Base-by-base conservation (phyloP, 2,113 vertebrate genomes). In the Pleuronectes platessa region DNA sequence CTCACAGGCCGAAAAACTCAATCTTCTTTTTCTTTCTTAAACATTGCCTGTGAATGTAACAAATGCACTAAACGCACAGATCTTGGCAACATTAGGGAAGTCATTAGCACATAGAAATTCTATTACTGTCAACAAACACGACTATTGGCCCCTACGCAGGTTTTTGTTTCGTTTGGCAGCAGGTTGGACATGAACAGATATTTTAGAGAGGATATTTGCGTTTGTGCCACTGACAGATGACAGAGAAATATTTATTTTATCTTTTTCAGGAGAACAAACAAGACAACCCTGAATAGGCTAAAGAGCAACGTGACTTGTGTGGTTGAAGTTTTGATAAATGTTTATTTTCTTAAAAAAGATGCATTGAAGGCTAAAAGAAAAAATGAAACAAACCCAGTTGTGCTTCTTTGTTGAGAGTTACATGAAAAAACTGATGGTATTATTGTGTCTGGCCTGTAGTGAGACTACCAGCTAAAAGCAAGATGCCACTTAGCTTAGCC, bases 181-280 rank as follows among this genome's bases (percentile, higher is more conserved):
- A 54, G 2, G 49, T 21, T 27, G 24, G 67, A 37, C 14, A 40
- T 58, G 9, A 7, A 61, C 67, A 4, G 55, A 37, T 59, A 64
- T 40, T 27, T 12, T 27, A 31, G 31, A 31, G 31, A 31, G 6
- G 31, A 8, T 8, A 31, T 31, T 31, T 31, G 31, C 5, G 31
- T 6, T 31, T 31, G 3, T 66, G 69, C 4, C 51, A 14, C 35
- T 15, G 35, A 53, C 68, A 86, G 81, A 71, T 35, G 69, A 78
- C 8, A 40, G 37, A 40, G 37, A 31, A 40, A 40, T 12, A 5
- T 40, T 40, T 18, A 6, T 1, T 31, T 31, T 7, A 31, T 31
- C 31, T 31, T 31, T 31, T 31, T 7, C 6, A 6, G 31, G 1
- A 31, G 6, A 31, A 17, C 45, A 47, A 17, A 47, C 45, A 47